phyloP scores from a whole-genome alignment of 2,113 vertebrate genomes.

The Pomatostomus ruficeps region DNA sequence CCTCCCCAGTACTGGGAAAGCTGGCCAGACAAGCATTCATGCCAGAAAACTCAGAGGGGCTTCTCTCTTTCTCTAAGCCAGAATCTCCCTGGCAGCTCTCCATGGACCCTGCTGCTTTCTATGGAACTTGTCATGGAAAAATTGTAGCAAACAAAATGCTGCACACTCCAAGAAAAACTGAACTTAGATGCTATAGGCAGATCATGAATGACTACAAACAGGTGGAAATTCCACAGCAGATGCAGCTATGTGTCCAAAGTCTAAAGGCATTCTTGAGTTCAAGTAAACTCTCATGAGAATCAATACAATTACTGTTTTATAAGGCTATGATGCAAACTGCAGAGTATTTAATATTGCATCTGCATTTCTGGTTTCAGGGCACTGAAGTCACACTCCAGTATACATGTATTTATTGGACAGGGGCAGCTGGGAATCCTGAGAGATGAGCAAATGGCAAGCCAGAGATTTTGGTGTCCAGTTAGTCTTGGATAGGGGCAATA shows the following conservation, averaged over 20 bases:
- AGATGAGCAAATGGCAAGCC: background rate
- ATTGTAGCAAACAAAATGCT: background rate
- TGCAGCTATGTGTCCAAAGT: background rate
- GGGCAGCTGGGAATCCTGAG: conserved; percentile 11
- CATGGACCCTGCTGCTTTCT: background rate
- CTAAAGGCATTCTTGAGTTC: background rate
- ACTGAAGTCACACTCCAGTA: background rate
- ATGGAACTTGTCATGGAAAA: background rate
- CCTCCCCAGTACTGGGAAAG: background rate
- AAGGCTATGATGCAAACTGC: background rate
- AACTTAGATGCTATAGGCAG: background rate
- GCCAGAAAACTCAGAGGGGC: background rate
- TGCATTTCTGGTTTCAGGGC: background rate
- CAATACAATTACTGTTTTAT: background rate
- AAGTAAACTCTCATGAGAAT: background rate
- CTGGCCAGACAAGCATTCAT: background rate
- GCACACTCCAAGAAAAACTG: background rate
- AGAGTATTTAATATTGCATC: background rate
- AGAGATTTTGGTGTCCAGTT: background rate
- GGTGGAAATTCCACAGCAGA: background rate
- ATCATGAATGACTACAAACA: background rate
- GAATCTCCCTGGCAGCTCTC: background rate
- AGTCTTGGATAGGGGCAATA: background rate
- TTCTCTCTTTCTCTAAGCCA: background rate
- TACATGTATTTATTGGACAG: background rate